Evolutionary conservation across 2,797 vertebrate species (phyloP), one percentile per base, ranked within the genome.

Genomic region (Hozukius guyotensis): DNA sequence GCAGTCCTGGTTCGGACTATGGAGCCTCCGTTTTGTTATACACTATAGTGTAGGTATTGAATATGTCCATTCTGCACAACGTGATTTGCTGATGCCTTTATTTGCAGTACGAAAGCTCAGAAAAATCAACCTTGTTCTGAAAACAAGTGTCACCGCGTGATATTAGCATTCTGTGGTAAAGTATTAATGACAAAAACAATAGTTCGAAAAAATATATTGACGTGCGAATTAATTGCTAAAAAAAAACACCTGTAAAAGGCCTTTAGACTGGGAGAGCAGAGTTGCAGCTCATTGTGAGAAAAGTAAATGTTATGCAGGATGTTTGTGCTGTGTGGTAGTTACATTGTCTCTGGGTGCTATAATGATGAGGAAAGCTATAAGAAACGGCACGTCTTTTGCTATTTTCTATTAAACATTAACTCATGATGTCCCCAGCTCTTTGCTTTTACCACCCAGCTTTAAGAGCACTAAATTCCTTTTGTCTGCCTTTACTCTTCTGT

Each of bases 331-430:
- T 4, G 36, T 70, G n/a, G 42, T 68, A 16, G 57, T 77, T 83
- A 78, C 18, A 80, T 61, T 4, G n/a, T 59, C 64, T 24, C 53
- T 34, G 42, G 11, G 9, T 46, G 22, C 57, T 69, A 34, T 52
- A 70, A 72, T 64, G 62, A 85, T 32, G 80, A 72, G 66, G 38
- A 74, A 71, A 84, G 71, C 31, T 73, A 42, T 52, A 77, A 84
- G 52, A 84, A 84, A 75, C 16, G 68, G 77, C 84, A 83, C 62
- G 27, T 65, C 46, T 77, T 22, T 73, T 67, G 49, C 61, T 74
- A 67, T 80, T 83, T 79, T 42, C 31, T 66, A 87, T 93, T 81
- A 90, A 92, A 94, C 83, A 94, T 95, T 94, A 94, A 95, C 92
- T 81, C 69, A 0, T 76, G 84, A 78, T 76, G 84, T 78, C 73